These are phyloP conservation scores for Tursiops truncatus DNA, from an alignment of 2,113 vertebrate genomes.

Conservation along the genomic window DNA sequence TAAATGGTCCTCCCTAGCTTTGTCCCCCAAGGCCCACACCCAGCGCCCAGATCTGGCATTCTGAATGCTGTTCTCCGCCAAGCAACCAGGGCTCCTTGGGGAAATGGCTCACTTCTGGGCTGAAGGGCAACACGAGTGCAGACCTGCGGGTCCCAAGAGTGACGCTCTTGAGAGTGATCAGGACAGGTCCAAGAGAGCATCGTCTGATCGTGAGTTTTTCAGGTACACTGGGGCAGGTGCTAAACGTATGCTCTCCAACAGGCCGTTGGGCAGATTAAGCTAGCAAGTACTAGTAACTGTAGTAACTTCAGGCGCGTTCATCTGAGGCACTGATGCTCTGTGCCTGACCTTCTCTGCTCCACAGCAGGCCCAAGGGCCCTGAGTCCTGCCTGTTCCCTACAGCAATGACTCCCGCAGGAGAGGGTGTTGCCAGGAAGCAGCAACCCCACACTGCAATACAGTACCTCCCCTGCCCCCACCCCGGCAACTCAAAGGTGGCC, in stretches of 20 bases:
- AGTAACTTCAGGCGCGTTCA: rapidly evolving
- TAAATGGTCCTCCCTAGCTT: rapidly evolving
- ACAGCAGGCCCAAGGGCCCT: not conserved
- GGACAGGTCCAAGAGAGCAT: not conserved
- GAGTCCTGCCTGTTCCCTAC: rapidly evolving
- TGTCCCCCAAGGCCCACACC: not conserved
- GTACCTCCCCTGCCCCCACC: rapidly evolving
- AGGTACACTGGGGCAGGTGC: rapidly evolving
- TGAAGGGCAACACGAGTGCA: not conserved
- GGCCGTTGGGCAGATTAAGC: rapidly evolving
- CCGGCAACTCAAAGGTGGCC: not conserved
- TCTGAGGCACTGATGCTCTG: too few species aligned
- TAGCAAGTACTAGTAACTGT: rapidly evolving
- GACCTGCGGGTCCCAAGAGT: not conserved
- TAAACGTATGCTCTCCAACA: rapidly evolving
- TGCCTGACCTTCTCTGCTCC: not conserved
- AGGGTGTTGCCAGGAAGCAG: not conserved
- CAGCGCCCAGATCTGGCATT: too few species aligned
- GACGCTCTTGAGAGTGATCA: not conserved
- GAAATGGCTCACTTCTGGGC: not conserved
- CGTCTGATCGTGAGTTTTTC: not conserved
- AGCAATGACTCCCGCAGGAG: not conserved
- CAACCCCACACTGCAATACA: not conserved
- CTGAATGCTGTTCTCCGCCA: not conserved
- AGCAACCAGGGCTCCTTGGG: not conserved